Evolutionary conservation across 1,140 invertebrate species (phyloP), one percentile per base, ranked within the genome.

Genomic region (Plectrocnemia conspersa): DNA sequence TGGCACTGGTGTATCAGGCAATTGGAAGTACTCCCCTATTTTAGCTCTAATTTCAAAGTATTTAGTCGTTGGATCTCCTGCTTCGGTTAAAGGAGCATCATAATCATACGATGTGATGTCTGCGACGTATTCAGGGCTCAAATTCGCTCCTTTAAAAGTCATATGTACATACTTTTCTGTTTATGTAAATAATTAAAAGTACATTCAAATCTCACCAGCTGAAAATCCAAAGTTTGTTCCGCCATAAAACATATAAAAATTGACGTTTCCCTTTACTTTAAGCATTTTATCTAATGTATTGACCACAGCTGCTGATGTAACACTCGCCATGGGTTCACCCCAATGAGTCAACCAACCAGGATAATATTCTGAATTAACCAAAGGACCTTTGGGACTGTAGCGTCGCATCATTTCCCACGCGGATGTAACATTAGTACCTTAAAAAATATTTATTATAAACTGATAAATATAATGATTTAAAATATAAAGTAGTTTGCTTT

Each of bases 91-190:
- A 0, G 90, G 89, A 6, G 89, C 86, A 71, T 91, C 88, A 62
- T 89, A 93, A 70, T 93, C 90, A 66, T 93, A 93, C 35, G 87
- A 90, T 5, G 90, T 93, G 15, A 86, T 76, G 61, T 85, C 81
- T 1, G 86, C 77, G n/a, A 68, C 65, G 57, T 76, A 82, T 29
- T 59, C 52, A 4, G 61, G 67, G 3, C 65, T 70, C 59, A 76
- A 73, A 61, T 82, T 81, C 18, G 80, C 79, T 54, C 77, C 76
- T 77, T n/a, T n/a, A n/a, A n/a, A n/a, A n/a, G n/a, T n/a, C n/a
- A n/a, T n/a, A n/a, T n/a, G n/a, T n/a, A n/a, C n/a, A n/a, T n/a
- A n/a, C n/a, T n/a, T n/a, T n/a, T n/a, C n/a, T n/a, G n/a, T n/a
- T n/a, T n/a, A n/a, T n/a, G n/a, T n/a, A n/a, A n/a, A n/a, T n/a